Evolutionary conservation across 1,140 invertebrate species (phyloP), one percentile per base, ranked within the genome.

Genomic region (Batillaria attramentaria): DNA sequence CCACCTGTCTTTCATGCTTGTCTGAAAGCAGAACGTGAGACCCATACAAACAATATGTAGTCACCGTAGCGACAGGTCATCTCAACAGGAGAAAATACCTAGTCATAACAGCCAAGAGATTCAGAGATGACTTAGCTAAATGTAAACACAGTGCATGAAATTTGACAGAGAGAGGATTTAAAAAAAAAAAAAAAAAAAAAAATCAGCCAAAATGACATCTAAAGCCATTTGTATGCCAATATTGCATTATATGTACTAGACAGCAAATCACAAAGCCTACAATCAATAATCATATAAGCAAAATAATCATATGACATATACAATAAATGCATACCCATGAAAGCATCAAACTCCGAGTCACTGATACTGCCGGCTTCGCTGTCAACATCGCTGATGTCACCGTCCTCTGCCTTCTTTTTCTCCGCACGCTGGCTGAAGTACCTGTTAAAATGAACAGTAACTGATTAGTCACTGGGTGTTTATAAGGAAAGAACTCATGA

Each of bases 341-440:
- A 89, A 6, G 83, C 78, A 79, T 93, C 94, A 91, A 98, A 98
- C 88, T 98, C 96, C 77, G 96, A 95, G 88, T 96, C 97, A 81
- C 94, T 94, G 3, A 98, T 94, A 85, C 95, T 97, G 60, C 95
- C 95, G 43, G 93, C 91, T 88, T 97, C 95, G 85, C 94, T 94
- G 82, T 93, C 93, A n/a, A n/a, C n/a, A 43, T 93, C 74, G 24
- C 68, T 70, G 68, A 10, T 92, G 41, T 89, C 88, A 1, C 92
- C 92, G 60, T 90, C 87, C 18, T 92, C 89, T 20, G 68, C 84
- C 13, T 92, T 90, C 41, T 83, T 85, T 35, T 69, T 84, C 37
- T 73, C 81, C 20, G 68, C 84, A 50, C 84, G 81, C 76, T 79
- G 54, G 84, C 50, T 85, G 87, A 90, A 90, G 78, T 88, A 87